Conservation (phyloP, 2,888 invertebrate genomes). For the Drosophila diplacantha region DNA sequence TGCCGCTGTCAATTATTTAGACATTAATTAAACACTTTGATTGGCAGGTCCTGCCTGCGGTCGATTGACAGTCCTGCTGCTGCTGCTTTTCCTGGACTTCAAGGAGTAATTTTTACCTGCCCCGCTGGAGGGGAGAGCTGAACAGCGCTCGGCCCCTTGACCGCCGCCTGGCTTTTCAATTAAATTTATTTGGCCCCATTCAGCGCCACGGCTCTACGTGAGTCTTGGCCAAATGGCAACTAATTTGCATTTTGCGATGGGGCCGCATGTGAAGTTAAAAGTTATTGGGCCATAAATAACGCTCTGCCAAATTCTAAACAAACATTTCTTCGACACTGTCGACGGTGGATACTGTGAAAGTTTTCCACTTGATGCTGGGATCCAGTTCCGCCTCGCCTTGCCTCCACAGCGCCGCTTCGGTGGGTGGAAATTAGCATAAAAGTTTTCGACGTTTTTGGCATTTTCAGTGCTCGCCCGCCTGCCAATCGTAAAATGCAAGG, state of each 20-base stretch:
- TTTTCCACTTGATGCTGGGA: conserved; percentile 57
- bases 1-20: conserved; percentile 49
- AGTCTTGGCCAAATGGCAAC: conserved; percentile 47
- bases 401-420: conserved; percentile 12
- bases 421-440: conserved; percentile 65
- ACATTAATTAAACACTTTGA: conserved; percentile 59
- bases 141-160: background rate
- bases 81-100: background rate
- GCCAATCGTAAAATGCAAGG: conserved; percentile 55
- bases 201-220: conserved; percentile 32
- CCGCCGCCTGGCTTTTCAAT: conserved; percentile 42
- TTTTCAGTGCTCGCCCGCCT: conserved; percentile 54
- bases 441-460: conserved; percentile 48
- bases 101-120: conserved; percentile 20
- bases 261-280: conserved; percentile 70
- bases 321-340: conserved; percentile 56
- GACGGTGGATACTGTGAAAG: conserved; percentile 54
- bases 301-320: conserved; percentile 66
- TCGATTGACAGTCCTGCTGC: conserved; percentile 34
- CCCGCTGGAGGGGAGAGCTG: background rate
- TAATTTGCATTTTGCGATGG: conserved; percentile 58
- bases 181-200: conserved; percentile 39
- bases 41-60: conserved; percentile 21
- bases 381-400: conserved; percentile 2
- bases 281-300: conserved; percentile 73